Evolutionary conservation across 1,140 invertebrate species (phyloP).

Genomic region (Episyrphus balteatus): DNA sequence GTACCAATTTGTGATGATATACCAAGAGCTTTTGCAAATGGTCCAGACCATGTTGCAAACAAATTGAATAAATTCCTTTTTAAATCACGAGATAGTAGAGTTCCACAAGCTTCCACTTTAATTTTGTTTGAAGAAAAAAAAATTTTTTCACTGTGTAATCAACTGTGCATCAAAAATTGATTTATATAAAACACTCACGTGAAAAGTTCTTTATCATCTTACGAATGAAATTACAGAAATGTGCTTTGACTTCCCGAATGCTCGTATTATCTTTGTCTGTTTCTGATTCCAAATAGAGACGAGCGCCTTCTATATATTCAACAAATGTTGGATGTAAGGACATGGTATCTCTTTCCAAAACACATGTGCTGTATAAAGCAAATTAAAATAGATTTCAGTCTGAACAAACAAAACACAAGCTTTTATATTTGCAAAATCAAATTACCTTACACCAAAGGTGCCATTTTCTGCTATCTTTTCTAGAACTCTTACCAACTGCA

Average conservation of each 20-base stretch:
- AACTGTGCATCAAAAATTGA: background rate
- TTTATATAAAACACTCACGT: constrained; percentile 46
- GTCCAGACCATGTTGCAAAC: constrained; percentile 88
- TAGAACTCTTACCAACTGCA: constrained; percentile 82
- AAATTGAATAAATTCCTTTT: constrained; percentile 79
- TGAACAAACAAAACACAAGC: no score
- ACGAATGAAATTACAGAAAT: constrained; percentile 88
- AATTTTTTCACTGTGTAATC: background rate
- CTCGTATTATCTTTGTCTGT: constrained; percentile 73
- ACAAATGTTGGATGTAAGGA: constrained; percentile 78
- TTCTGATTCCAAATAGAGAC: constrained; percentile 83
- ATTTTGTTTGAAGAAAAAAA: constrained; percentile 15
- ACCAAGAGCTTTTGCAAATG: constrained; percentile 52
- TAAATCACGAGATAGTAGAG: constrained; percentile 76
- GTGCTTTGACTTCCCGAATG: constrained; percentile 75
- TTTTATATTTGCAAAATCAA: background rate
- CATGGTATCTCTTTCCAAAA: constrained; percentile 71
- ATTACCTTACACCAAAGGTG: constrained; percentile 78
- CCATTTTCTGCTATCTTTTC: constrained; percentile 86
- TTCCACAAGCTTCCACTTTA: constrained; percentile 75
- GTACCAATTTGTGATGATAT: constrained; percentile 26
- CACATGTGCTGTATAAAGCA: constrained; percentile 55
- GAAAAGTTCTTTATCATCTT: constrained; percentile 90
- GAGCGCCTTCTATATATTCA: constrained; percentile 91
- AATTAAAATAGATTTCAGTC: no score